phyloP scores from a whole-genome alignment of 2,888 invertebrate species.

The Meliscaeva auricollis region DNA sequence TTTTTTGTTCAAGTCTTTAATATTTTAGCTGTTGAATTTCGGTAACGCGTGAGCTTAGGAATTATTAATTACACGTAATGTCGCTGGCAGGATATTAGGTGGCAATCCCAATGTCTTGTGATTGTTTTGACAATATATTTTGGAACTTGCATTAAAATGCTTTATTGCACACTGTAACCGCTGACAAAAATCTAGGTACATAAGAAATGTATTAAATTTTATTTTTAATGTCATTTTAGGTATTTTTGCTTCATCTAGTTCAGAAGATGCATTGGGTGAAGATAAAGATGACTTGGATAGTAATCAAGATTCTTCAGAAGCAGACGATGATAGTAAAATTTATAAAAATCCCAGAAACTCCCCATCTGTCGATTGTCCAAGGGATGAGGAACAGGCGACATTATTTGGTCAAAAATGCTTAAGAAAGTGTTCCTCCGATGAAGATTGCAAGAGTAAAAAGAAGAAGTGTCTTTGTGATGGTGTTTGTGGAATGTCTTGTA shows the following conservation, averaged over 20 bases:
- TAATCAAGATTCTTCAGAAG: conserved; percentile 86
- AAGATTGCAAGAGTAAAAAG: conserved; percentile 98
- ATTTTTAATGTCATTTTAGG: conserved; percentile 62
- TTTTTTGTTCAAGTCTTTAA: no score
- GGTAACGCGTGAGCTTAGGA: no score
- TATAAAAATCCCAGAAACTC: conserved; percentile 96
- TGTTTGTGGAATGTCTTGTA: conserved; percentile 98
- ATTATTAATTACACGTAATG: no score
- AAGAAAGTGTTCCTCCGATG: conserved; percentile 96
- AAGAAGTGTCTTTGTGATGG: conserved; percentile 99
- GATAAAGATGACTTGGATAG: conserved; percentile 86
- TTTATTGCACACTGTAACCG: no score
- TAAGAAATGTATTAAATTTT: no score
- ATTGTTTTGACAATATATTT: no score
- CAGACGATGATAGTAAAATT: conserved; percentile 91
- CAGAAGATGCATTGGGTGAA: conserved; percentile 81
- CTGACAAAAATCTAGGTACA: no score
- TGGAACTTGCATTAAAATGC: no score
- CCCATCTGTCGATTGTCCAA: conserved; percentile 92
- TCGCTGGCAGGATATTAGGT: no score
- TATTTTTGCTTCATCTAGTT: conserved; percentile 70
- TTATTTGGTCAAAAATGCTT: conserved; percentile 94
- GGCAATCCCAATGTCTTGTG: no score
- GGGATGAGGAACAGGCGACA: conserved; percentile 94
- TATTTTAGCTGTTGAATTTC: no score